These are phyloP conservation scores for Colletes collaris DNA, from an alignment of 2,888 invertebrate genomes.

Conservation along the genomic window DNA sequence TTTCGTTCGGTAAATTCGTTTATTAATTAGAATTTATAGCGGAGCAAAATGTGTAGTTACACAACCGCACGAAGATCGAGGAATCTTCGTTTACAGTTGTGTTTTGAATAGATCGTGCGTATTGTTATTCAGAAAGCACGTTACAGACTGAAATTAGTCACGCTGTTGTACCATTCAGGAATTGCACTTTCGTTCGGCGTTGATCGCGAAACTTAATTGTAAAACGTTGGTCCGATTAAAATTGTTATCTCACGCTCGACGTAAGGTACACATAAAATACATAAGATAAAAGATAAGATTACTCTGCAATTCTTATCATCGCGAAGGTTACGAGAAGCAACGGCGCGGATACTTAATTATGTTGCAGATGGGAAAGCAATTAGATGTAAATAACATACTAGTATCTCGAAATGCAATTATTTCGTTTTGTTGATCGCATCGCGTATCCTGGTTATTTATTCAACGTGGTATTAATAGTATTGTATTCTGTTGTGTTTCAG, in stretches of 20 bases:
- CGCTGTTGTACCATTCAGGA: not conserved
- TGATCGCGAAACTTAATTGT: not conserved
- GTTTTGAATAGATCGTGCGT: not conserved
- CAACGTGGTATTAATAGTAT: not conserved
- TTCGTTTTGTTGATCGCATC: no score
- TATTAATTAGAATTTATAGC: no score
- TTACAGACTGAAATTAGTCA: not conserved
- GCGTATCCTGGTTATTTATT: no score
- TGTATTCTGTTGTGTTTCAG: constrained; percentile 67
- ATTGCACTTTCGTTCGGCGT: not conserved
- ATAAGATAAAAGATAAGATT: constrained; percentile 57
- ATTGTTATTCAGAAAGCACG: not conserved
- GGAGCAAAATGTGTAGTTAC: no score
- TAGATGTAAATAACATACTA: no score
- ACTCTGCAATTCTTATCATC: constrained; percentile 53
- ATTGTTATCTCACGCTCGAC: constrained; percentile 19
- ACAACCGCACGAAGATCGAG: not conserved
- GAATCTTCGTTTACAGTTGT: not conserved
- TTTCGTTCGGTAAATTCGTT: no score
- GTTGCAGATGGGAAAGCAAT: not conserved
- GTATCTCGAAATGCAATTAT: no score
- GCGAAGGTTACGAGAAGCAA: constrained; percentile 15
- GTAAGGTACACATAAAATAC: constrained; percentile 15
- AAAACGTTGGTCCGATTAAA: constrained; percentile 3
- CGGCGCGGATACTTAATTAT: not conserved